Evolutionary conservation across 2,113 vertebrate species (phyloP), one percentile per base, ranked within the genome.

Genomic region (Sinocyclocheilus maitianheensis): DNA sequence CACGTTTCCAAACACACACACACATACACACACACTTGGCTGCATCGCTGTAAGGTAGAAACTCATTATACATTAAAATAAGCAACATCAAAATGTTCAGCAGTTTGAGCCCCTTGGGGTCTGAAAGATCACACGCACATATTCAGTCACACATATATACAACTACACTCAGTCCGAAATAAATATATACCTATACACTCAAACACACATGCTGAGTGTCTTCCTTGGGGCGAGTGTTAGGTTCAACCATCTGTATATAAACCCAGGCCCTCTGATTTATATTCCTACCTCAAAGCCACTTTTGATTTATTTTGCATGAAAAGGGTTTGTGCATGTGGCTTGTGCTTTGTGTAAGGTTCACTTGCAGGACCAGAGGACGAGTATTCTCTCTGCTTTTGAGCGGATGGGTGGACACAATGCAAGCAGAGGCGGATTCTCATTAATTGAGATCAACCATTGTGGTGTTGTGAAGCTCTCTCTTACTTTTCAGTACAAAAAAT

Each of bases 31-130:
- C 72, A 93, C 87, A 88, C 88, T 91, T 90, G 89, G 90, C 90
- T 87, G 91, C 88, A 85, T 89, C 82, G 91, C 91, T 91, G 87
- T 87, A 85, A 94, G 91, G 90, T 72, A 86, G 60, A 43, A 91
- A 91, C 93, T 92, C 82, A 91, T 93, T 93, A 84, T 85, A 79
- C 82, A 90, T 91, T 91, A 91, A 91, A 86, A 65, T 85, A 82
- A 90, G 87, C 85, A 88, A 85, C 83, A 60, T 84, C 88, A 90
- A 92, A 90, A 90, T 60, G 89, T 77, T n/a, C 37, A 74, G 90
- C 88, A 84, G 91, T 93, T 91, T 92, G 92, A 89, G 89, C 7
- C 77, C 3, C 43, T 65, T 9, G 20, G 69, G 48, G 34, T 34
- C 51, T 69, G 77, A 74, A 85, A 71, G 77, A 84, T 81, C 88